Conservation (phyloP, 2,888 invertebrate genomes). For the Frankliniella intonsa region DNA sequence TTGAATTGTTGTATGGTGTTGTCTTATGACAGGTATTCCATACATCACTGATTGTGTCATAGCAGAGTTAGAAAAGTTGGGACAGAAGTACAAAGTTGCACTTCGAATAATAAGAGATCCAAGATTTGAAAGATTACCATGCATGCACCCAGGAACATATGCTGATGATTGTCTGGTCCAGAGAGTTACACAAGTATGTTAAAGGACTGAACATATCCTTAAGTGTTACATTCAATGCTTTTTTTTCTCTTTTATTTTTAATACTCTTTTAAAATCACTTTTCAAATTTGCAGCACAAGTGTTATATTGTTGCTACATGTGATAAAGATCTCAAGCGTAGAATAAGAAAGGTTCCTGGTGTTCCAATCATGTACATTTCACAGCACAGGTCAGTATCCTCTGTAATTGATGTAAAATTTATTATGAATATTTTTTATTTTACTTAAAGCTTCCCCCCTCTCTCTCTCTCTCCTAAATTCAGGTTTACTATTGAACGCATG, state of each 20-base stretch:
- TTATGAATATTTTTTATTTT: slow-evolving; percentile 16
- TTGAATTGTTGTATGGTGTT: not conserved
- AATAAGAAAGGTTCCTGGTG: slow-evolving; percentile 95
- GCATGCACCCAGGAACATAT: slow-evolving; percentile 96
- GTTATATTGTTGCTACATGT: slow-evolving; percentile 98
- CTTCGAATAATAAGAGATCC: slow-evolving; percentile 92
- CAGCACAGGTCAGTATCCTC: slow-evolving; percentile 60
- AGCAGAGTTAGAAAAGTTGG: slow-evolving; percentile 95
- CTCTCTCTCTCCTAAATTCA: slow-evolving; percentile 37
- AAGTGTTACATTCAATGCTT: not conserved
- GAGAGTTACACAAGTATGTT: slow-evolving; percentile 72
- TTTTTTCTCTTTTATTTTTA: slow-evolving; percentile 30
- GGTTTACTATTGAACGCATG: slow-evolving; percentile 95
- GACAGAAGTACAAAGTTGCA: slow-evolving; percentile 90
- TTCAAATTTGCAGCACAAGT: slow-evolving; percentile 72
- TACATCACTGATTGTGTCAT: slow-evolving; percentile 98
- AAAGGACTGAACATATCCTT: not conserved
- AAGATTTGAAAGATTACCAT: slow-evolving; percentile 85
- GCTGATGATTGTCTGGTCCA: slow-evolving; percentile 98
- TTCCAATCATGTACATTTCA: slow-evolving; percentile 96
- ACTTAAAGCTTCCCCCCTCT: not conserved
- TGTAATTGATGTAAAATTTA: not conserved
- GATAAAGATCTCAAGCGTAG: slow-evolving; percentile 94
- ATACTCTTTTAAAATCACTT: not conserved
- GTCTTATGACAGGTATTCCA: slow-evolving; percentile 66